Percentiles rank a stretch among this genome's conserved stretches.
These are phyloP conservation scores for Drosophila persimilis DNA, from an alignment of 1,140 invertebrate genomes.

Conservation along the genomic window DNA sequence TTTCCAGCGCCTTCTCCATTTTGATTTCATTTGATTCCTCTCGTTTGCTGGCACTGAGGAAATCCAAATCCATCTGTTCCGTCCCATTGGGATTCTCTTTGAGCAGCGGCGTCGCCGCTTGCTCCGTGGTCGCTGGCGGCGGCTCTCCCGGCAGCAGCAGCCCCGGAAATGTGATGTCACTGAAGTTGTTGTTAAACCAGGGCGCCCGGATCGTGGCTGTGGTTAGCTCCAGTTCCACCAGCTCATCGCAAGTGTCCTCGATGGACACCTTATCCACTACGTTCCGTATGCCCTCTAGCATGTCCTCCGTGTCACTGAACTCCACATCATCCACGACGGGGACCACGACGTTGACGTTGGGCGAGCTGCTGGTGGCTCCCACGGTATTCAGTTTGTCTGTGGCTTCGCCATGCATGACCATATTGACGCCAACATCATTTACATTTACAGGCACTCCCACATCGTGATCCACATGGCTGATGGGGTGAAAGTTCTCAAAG, in stretches of 20 bases:
- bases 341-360: slow-evolving; percentile 14
- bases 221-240: slow-evolving; percentile 71
- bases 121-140: slow-evolving; percentile 19
- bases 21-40: neutral
- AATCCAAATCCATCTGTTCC: slow-evolving; percentile 50
- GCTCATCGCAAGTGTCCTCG: slow-evolving; percentile 76
- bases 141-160: slow-evolving; percentile 62
- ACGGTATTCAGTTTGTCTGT: slow-evolving; percentile 47
- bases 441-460: slow-evolving; percentile 14
- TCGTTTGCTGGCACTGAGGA: slow-evolving; percentile 22
- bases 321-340: slow-evolving; percentile 83
- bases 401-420: slow-evolving; percentile 60
- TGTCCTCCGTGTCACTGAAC: slow-evolving; percentile 92
- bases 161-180: slow-evolving; percentile 63
- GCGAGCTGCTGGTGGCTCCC: slow-evolving; percentile 5
- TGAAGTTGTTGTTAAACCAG: slow-evolving; percentile 80
- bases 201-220: slow-evolving; percentile 65
- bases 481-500: slow-evolving; percentile 75
- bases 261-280: slow-evolving; percentile 85
- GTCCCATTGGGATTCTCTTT: slow-evolving; percentile 6
- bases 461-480: slow-evolving; percentile 50
- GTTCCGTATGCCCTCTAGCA: slow-evolving; percentile 91
- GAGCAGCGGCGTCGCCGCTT: slow-evolving; percentile 11
- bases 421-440: slow-evolving; percentile 55
- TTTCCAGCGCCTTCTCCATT: slow-evolving; percentile 20